Base-by-base conservation (phyloP, 2,113 vertebrate species). In the Lipotes vexillifer region DNA sequence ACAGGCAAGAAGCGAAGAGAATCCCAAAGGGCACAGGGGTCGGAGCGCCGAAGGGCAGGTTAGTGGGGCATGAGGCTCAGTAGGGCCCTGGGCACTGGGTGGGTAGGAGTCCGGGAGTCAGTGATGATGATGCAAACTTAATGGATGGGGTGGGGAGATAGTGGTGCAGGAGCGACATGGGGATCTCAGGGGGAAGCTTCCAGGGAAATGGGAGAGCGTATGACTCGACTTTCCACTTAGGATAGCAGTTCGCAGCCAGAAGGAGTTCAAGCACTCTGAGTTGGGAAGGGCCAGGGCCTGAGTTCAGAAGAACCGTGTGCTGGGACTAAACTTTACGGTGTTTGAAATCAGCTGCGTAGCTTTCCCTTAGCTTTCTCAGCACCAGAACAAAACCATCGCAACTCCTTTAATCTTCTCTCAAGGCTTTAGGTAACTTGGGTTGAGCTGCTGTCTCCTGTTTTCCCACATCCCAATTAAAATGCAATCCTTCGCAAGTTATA, bases 391-490 rank as follows among this genome's bases (percentile, higher is more conserved):
- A 85, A 93, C 38, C 52, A 75, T 66, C 7, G 29, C 38, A 66
- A 49, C 8, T 78, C 41, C 49, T 96, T 96, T 96, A 68, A 81
- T 96, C 83, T 63, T 92, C 7, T 61, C 74, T 92, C 7, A 7
- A 84, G 78, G 18, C 75, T 66, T 90, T 94, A 44, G 52, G 71
- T 66, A 87, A 90, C 59, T 69, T 36, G 38, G 27, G 65, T 44
- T 96, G 75, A 80, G 84, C 80, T 93, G 13, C 23, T 13, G 17
- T 41, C 41, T 82, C 31, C 63, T 57, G 8, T 92, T 83, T 97
- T 74, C 93, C 36, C 78, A 86, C 38, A 82, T 83, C 36, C 59
- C 78, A 88, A 78, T 96, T 93, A 97, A 97, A 77, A 92, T 95
- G 81, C 68, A 96, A 9, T 88, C 71, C 96, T 89, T 72, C 84